Percentiles rank a stretch among this genome's conserved stretches.
Conservation (phyloP, 2,113 vertebrate species). For the Aegithalos caudatus region DNA sequence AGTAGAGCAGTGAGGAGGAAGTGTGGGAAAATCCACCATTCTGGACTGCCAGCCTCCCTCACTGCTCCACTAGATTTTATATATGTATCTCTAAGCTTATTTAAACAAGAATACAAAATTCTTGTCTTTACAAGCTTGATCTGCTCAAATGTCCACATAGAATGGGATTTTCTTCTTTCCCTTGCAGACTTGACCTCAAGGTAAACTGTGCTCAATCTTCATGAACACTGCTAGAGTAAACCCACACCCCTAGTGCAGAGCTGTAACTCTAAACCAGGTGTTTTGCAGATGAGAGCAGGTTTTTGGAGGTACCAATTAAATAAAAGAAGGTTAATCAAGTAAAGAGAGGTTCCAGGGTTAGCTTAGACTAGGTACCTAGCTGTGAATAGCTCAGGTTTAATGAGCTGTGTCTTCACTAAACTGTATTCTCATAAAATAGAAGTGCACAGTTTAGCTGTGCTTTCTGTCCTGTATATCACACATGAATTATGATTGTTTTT, state of each 20-base stretch:
- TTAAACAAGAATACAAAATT: neutral
- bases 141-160: neutral
- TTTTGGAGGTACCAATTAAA: neutral
- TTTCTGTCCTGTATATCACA: neutral
- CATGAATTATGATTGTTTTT: neutral
- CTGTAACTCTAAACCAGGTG: neutral
- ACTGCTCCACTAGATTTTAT: neutral
- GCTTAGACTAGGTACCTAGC: neutral
- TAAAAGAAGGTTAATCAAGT: neutral
- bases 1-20: neutral
- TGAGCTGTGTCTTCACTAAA: neutral
- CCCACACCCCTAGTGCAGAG: neutral
- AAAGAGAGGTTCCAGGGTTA: neutral
- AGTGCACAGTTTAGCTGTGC: neutral
- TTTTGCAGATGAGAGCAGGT: neutral
- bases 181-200: neutral
- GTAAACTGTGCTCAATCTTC: accelerated
- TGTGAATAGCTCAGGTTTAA: neutral
- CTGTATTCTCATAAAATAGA: neutral
- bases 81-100: neutral
- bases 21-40: neutral
- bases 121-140: neutral
- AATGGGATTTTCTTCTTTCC: neutral
- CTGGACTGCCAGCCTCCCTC: neutral
- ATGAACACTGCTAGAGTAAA: neutral